Conservation (phyloP, 2,797 vertebrate genomes). For the Denticeps clupeoides region DNA sequence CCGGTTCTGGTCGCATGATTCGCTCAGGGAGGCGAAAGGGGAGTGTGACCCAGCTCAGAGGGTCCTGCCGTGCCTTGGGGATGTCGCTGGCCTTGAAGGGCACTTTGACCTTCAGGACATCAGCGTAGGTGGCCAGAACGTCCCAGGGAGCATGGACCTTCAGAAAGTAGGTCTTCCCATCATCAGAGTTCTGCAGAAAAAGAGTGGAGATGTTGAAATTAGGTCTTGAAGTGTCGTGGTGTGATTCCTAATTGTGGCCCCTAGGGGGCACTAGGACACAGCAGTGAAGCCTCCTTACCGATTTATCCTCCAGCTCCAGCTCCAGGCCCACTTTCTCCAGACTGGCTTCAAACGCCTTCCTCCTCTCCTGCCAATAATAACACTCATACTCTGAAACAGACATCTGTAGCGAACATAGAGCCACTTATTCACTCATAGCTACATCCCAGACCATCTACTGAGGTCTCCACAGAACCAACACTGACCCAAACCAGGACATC, state of each 20-base stretch:
- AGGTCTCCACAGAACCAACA: slow-evolving; percentile 2
- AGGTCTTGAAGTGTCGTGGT: too few species aligned
- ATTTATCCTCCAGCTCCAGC: slow-evolving; percentile 82
- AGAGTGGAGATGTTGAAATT: too few species aligned
- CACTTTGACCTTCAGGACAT: slow-evolving; percentile 88
- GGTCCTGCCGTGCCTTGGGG: slow-evolving; percentile 45
- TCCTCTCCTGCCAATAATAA: slow-evolving; percentile 67
- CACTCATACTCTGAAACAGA: slow-evolving; percentile 16
- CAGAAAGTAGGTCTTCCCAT: slow-evolving; percentile 81
- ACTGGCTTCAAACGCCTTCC: slow-evolving; percentile 81
- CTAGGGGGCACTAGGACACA: slow-evolving; percentile 30
- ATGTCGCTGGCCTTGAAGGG: slow-evolving; percentile 81
- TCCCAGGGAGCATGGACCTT: slow-evolving; percentile 96
- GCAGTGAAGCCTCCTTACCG: slow-evolving; percentile 40
- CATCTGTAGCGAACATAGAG: too few species aligned
- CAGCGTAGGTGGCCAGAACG: slow-evolving; percentile 82
- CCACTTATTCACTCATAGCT: neutral
- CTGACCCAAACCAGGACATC: too few species aligned
- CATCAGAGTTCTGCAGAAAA: slow-evolving; percentile 81
- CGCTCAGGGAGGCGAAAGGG: slow-evolving; percentile 68
- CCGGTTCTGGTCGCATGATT: slow-evolving; percentile 77
- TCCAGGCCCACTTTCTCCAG: slow-evolving; percentile 76
- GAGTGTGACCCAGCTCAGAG: slow-evolving; percentile 63
- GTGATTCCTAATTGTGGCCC: too few species aligned
- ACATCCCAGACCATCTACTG: slow-evolving; percentile 6